Evolutionary conservation across 2,113 vertebrate species (phyloP).

Genomic region (Corythaeola cristata): DNA sequence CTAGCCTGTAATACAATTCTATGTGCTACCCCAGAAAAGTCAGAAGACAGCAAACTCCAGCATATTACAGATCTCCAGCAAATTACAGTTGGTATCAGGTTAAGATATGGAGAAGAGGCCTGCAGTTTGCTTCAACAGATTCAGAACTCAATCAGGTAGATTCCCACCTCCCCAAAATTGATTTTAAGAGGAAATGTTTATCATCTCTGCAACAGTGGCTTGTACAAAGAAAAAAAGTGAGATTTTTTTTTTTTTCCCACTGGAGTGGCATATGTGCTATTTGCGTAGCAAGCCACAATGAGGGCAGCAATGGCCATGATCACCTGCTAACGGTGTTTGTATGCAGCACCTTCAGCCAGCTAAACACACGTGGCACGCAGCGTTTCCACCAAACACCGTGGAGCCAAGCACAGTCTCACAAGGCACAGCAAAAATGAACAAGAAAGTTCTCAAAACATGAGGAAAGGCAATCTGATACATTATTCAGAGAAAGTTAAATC

Average conservation of each 20-base stretch:
- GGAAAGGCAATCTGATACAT: background rate
- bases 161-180: background rate
- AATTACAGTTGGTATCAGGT: background rate
- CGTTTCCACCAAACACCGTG: background rate
- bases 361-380: background rate
- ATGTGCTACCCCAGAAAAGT: background rate
- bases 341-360: background rate
- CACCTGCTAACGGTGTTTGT: fast-evolving
- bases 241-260: too few species aligned
- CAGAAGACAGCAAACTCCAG: background rate
- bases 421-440: background rate
- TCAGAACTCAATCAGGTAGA: background rate
- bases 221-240: background rate
- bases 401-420: background rate
- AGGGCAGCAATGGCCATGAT: background rate
- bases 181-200: background rate
- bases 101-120: background rate
- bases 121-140: background rate
- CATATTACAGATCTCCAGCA: background rate
- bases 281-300: background rate
- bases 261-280: background rate
- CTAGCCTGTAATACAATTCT: background rate
- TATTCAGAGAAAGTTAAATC: background rate
- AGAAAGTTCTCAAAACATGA: background rate
- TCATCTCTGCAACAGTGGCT: background rate